Evolutionary conservation across 2,113 vertebrate species (phyloP), one percentile per base, ranked within the genome.

Genomic region (Albula glossodonta): DNA sequence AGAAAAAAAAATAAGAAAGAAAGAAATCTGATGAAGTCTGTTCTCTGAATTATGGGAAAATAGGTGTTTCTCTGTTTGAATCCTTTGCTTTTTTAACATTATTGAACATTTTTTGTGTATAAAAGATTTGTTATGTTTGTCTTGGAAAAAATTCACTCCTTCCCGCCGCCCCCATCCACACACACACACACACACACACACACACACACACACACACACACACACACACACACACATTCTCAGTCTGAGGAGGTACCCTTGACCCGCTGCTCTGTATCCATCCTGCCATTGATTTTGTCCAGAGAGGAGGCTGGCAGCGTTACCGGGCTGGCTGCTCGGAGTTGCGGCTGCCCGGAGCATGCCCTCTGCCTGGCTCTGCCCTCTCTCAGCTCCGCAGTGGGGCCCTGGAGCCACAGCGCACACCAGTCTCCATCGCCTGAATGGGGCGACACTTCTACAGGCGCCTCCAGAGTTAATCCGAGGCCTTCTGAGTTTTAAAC

Each of bases 321-420:
- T 41, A 41, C 31, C 31, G 31, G 31, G 31, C 31, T 41, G 31
- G 31, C 31, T 41, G 31, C 31, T 41, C 31, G 31, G 31, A 41
- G 31, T 41, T 41, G 31, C 31, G 31, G 31, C 31, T 41, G 31
- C 31, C 31, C 31, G 31, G 31, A 84, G 86, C 87, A 89, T 90
- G 92, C 92, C 88, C 88, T 89, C 86, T 91, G 90, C 89, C 90
- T 90, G 88, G 80, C 88, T 86, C 88, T 88, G 11, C 77, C 49
- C 56, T 4, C 53, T 41, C 53, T 12, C 53, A 12, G 8, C 53
- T 12, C 7, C 12, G 53, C 53, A 3, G 8, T 12, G 53, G 8
- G 53, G 8, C 53, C 53, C 53, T 56, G 53, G 53, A 56, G 12
- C 53, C 12, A 7, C 8, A 56, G 53, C 53, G 53, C 7, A 12